Conservation (phyloP, 2,888 invertebrate species). For the Himalopsyche kuldschensis region DNA sequence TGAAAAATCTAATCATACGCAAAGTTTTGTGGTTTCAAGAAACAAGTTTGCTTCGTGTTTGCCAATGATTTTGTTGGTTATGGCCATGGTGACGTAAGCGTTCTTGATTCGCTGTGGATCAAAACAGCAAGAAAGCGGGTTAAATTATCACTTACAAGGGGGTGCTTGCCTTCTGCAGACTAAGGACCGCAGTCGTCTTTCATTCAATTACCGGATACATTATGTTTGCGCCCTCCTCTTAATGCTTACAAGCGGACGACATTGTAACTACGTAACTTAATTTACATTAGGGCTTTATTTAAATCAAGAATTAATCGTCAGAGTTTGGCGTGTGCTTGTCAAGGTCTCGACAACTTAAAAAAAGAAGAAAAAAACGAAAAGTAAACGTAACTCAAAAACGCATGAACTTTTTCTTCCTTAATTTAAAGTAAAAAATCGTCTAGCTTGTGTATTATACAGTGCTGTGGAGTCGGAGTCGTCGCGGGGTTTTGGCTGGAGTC, state of each 20-base stretch:
- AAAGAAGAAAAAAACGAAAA: not conserved
- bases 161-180: not conserved
- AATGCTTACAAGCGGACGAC: not conserved
- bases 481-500: no score
- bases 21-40: no score
- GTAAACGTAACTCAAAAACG: no score
- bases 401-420: no score
- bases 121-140: not conserved
- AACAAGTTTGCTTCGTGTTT: no score
- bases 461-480: no score
- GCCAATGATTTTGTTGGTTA: not conserved
- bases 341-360: not conserved
- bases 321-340: not conserved
- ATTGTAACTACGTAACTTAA: not conserved
- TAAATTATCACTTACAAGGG: not conserved
- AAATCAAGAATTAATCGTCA: not conserved
- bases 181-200: not conserved
- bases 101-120: not conserved
- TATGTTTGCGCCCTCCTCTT: not conserved
- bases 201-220: conserved; percentile 1
- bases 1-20: no score
- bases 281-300: not conserved
- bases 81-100: not conserved
- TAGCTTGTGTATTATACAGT: no score
- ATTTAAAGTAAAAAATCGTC: no score